Conservation (phyloP, 2,888 invertebrate species). For the Idaea straminata region DNA sequence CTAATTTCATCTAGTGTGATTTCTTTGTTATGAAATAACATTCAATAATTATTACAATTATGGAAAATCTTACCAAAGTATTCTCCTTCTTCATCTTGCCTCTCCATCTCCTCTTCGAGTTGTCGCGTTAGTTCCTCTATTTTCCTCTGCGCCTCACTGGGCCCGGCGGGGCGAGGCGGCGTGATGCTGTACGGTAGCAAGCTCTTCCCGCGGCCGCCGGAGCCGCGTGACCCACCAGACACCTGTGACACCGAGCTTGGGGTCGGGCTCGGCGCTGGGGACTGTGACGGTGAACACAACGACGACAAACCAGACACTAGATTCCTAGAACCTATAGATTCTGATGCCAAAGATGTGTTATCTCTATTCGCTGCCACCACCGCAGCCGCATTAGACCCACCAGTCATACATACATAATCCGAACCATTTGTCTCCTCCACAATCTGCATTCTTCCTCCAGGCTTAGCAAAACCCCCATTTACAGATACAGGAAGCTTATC, state of each 20-base stretch:
- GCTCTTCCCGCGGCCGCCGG: constrained; percentile 81
- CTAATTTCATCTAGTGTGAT: too few species aligned
- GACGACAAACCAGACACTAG: constrained; percentile 68
- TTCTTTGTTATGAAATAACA: constrained; percentile 5
- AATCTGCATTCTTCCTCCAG: constrained; percentile 68
- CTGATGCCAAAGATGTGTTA: constrained; percentile 61
- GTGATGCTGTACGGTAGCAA: constrained; percentile 93
- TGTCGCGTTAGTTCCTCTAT: constrained; percentile 95
- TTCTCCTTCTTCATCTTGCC: constrained; percentile 96
- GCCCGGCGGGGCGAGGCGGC: constrained; percentile 92
- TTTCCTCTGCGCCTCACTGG: constrained; percentile 95
- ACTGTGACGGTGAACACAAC: constrained; percentile 76
- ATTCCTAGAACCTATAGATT: constrained; percentile 63
- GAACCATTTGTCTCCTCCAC: constrained; percentile 87
- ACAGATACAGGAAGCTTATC: constrained; percentile 51
- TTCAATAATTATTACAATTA: neutral
- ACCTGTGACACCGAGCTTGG: constrained; percentile 81
- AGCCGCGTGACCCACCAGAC: constrained; percentile 81
- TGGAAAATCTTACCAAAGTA: constrained; percentile 89
- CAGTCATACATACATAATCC: constrained; percentile 92
- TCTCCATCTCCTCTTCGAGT: constrained; percentile 97
- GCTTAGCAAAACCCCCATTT: constrained; percentile 62
- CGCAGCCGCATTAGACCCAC: constrained; percentile 80
- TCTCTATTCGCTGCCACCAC: constrained; percentile 69
- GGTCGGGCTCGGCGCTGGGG: constrained; percentile 83